Conservation (phyloP, 2,888 invertebrate genomes). For the Mythimna ferrago region DNA sequence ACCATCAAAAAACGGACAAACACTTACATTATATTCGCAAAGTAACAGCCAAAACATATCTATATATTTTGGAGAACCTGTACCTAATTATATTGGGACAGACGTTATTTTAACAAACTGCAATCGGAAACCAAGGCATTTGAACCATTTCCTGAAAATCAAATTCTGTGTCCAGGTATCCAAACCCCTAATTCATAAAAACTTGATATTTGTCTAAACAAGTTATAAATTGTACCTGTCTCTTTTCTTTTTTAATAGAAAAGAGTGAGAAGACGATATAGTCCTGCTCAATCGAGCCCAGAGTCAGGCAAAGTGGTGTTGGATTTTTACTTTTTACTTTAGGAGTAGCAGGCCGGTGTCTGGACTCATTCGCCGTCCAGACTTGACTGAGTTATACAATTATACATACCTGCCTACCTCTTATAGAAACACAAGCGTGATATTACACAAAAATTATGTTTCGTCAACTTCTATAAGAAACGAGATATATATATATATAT, state of each 20-base stretch:
- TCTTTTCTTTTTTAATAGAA: conserved; percentile 15
- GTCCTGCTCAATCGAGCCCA: background rate
- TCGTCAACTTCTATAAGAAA: too few species aligned
- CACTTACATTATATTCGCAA: background rate
- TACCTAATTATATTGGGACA: background rate
- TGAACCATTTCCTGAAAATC: conserved; percentile 52
- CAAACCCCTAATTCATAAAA: conserved; percentile 12
- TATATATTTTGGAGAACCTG: background rate
- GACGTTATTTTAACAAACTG: background rate
- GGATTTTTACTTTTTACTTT: conserved; percentile 1
- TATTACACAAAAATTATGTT: background rate
- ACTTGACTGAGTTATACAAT: background rate
- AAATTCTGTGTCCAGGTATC: conserved; percentile 25
- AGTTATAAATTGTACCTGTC: background rate
- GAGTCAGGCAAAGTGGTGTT: background rate
- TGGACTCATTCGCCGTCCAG: background rate
- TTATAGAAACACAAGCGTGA: background rate
- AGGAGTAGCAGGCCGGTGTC: background rate
- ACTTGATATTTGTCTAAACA: conserved; percentile 26
- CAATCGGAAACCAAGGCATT: conserved; percentile 26
- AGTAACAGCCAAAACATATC: background rate
- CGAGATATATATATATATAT: too few species aligned
- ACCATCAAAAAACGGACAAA: background rate
- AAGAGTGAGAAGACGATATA: conserved; percentile 13
- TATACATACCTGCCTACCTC: background rate